These are phyloP conservation scores for Molossus alvarezi DNA, from an alignment of 2,797 vertebrate species.

Conservation along the genomic window DNA sequence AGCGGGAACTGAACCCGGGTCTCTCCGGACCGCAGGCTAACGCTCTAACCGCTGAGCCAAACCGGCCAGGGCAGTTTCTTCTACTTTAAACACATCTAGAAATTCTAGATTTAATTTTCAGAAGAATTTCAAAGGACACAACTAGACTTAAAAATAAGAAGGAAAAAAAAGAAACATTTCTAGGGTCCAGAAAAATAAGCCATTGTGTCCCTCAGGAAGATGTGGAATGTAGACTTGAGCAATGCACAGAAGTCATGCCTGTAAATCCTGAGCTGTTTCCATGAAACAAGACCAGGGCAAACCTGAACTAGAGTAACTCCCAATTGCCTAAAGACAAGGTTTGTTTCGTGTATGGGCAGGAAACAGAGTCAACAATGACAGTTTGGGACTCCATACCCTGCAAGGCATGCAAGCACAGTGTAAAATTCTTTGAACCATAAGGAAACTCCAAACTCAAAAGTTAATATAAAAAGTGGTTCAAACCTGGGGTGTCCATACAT, in stretches of 20 bases:
- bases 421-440: conserved; percentile 48
- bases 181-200: not conserved
- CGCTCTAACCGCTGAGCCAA: too few relatives aligned
- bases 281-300: not conserved
- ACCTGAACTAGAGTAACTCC: not conserved
- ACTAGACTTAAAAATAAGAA: not conserved
- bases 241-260: not conserved
- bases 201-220: not conserved
- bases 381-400: not conserved
- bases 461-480: conserved; percentile 15
- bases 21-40: too few relatives aligned
- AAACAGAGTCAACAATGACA: not conserved
- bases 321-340: not conserved
- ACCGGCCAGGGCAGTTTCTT: too few relatives aligned
- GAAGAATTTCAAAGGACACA: not conserved
- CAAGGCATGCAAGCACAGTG: not conserved
- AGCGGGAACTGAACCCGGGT: too few relatives aligned
- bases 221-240: not conserved
- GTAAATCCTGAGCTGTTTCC: not conserved
- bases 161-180: not conserved
- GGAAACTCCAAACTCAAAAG: conserved; percentile 51
- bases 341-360: not conserved
- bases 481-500: not conserved
- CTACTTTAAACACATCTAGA: conserved; percentile 27
- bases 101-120: conserved; percentile 24